Percentiles rank a stretch among this genome's conserved stretches.
phyloP scores from a whole-genome alignment of 2,797 vertebrate genomes.

The Agapornis canus region DNA sequence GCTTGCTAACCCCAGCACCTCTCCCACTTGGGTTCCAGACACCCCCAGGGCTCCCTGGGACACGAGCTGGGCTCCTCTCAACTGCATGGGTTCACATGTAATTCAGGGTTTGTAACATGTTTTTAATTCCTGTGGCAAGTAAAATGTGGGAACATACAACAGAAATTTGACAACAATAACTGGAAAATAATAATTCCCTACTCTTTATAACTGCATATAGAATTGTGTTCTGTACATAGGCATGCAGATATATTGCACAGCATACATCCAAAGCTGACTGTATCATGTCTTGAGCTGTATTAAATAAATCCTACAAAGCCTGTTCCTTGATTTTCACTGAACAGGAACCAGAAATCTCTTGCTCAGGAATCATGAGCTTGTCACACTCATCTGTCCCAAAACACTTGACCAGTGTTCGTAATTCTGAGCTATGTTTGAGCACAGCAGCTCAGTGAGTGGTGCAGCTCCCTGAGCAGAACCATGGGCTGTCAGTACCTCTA shows the following conservation, averaged over 20 bases:
- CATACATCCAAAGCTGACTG: background rate
- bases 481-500: conserved; percentile 79
- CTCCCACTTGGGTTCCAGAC: rapidly evolving
- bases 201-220: too few species aligned
- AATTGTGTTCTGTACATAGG: rapidly evolving
- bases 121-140: background rate
- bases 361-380: background rate
- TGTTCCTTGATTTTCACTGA: background rate
- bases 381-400: background rate
- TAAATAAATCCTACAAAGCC: background rate
- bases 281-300: rapidly evolving
- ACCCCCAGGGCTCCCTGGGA: background rate
- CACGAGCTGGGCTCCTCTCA: background rate
- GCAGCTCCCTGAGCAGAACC: background rate
- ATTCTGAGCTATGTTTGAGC: background rate
- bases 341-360: background rate
- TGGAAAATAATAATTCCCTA: background rate
- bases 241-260: background rate
- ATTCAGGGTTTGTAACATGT: background rate
- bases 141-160: background rate
- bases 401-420: rapidly evolving
- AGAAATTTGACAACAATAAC: background rate
- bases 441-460: background rate
- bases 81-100: background rate
- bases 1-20: background rate